phyloP scores from a whole-genome alignment of 1,140 invertebrate species.

The Magallana angulata region DNA sequence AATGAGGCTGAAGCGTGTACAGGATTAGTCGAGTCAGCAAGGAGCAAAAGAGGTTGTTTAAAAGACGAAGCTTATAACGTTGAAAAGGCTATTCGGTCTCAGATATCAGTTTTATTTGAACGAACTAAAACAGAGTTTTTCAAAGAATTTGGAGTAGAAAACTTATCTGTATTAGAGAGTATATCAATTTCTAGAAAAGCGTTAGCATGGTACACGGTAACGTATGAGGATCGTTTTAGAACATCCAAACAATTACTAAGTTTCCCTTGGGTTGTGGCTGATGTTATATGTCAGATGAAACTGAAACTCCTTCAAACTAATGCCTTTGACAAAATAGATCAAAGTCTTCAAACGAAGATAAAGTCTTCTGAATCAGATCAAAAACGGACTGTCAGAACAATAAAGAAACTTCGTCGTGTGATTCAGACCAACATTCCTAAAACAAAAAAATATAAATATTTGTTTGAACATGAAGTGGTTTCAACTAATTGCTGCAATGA shows the following conservation, averaged over 20 bases:
- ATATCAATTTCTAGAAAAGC: neutral
- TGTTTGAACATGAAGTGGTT: neutral
- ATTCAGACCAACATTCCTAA: no score
- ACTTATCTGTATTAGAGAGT: neutral
- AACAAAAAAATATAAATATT: neutral
- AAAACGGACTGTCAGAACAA: no score
- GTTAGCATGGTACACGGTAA: conserved; percentile 39
- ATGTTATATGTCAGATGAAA: neutral
- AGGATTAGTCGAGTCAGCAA: conserved; percentile 10
- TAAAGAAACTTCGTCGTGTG: no score
- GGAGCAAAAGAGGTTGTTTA: neutral
- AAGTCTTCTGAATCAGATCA: neutral
- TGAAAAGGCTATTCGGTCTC: neutral
- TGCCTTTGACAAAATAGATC: neutral
- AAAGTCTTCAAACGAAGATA: neutral
- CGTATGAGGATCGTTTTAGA: neutral
- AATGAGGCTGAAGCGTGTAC: conserved; percentile 44
- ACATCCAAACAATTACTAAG: conserved; percentile 19
- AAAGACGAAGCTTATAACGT: conserved; percentile 41
- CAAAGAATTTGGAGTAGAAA: conserved; percentile 39
- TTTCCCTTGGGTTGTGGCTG: conserved; percentile 41
- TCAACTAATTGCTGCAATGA: neutral
- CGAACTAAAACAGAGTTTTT: conserved; percentile 21
- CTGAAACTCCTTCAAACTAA: no score
- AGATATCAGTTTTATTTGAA: neutral